These are phyloP conservation scores for Noctua fimbriata DNA, from an alignment of 2,888 invertebrate genomes.

Conservation along the genomic window DNA sequence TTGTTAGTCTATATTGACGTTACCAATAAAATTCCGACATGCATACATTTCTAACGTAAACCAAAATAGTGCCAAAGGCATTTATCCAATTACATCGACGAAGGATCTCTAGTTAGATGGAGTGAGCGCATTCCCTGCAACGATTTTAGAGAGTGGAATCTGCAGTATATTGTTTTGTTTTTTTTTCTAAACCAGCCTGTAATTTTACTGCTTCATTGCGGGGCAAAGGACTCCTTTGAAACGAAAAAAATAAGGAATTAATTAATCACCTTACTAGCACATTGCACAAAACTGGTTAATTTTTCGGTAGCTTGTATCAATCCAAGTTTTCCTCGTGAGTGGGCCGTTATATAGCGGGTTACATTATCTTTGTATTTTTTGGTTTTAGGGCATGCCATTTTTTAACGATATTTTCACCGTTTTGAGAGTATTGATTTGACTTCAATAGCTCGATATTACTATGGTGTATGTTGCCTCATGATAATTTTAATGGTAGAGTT, in stretches of 20 bases:
- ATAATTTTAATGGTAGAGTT: too few species aligned
- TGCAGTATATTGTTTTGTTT: slow-evolving; percentile 3
- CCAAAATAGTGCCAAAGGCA: slow-evolving; percentile 4
- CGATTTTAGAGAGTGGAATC: slow-evolving; percentile 4
- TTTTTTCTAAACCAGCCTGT: not conserved
- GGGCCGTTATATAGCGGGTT: too few species aligned
- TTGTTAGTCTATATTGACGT: not conserved
- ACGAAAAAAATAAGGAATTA: too few species aligned
- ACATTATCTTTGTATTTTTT: too few species aligned
- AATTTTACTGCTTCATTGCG: not conserved
- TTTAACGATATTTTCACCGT: too few species aligned
- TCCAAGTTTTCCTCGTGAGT: too few species aligned
- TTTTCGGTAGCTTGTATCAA: too few species aligned
- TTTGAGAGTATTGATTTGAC: too few species aligned
- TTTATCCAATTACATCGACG: slow-evolving; percentile 41
- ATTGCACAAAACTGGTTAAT: not conserved
- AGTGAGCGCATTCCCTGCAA: slow-evolving; percentile 35
- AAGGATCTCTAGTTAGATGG: not conserved
- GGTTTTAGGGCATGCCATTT: too few species aligned
- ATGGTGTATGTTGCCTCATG: too few species aligned
- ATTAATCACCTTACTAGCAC: not conserved
- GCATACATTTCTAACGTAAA: slow-evolving; percentile 14
- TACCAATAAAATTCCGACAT: slow-evolving; percentile 6
- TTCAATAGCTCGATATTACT: too few species aligned
- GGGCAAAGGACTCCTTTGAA: not conserved